phyloP scores from a whole-genome alignment of 2,113 vertebrate genomes.

The Trinectes maculatus region DNA sequence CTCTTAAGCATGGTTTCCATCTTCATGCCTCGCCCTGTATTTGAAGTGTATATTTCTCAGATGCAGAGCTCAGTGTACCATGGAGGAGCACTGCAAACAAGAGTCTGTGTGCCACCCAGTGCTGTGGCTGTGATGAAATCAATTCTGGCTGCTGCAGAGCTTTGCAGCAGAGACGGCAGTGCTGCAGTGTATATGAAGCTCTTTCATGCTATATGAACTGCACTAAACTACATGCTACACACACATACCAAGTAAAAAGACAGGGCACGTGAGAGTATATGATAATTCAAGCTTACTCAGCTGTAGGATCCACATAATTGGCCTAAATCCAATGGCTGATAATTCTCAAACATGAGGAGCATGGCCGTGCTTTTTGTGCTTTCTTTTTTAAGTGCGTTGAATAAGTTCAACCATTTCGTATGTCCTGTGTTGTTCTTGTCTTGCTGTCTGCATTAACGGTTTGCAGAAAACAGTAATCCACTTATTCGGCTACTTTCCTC shows the following conservation, averaged over 20 bases:
- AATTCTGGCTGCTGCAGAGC: constrained; percentile 56
- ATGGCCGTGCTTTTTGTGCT: constrained; percentile 40
- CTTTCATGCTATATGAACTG: constrained; percentile 32
- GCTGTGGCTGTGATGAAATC: constrained; percentile 57
- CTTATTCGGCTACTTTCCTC: constrained; percentile 22
- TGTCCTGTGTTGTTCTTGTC: constrained; percentile 47
- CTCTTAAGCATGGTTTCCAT: constrained; percentile 9
- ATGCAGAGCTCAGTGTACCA: constrained; percentile 19
- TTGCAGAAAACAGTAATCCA: constrained; percentile 41
- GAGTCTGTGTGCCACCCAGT: constrained; percentile 29
- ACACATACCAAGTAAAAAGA: constrained; percentile 2
- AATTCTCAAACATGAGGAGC: constrained; percentile 41
- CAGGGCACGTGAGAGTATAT: constrained; percentile 2
- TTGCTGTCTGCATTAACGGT: constrained; percentile 36
- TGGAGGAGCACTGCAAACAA: constrained; percentile 35
- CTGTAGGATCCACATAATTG: constrained; percentile 42
- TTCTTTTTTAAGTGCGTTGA: constrained; percentile 52
- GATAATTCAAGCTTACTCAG: constrained; percentile 46
- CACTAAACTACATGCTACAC: constrained; percentile 17
- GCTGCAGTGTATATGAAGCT: constrained; percentile 50
- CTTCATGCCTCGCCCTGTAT: constrained; percentile 8
- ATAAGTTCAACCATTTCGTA: constrained; percentile 23
- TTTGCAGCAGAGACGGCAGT: constrained; percentile 59
- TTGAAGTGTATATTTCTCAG: constrained; percentile 32
- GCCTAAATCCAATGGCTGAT: constrained; percentile 44